A percentile compares a stretch with the other conserved stretches of the same genome.
These are phyloP conservation scores for Volucella zonaria DNA, from an alignment of 2,888 invertebrate genomes.

Conservation along the genomic window DNA sequence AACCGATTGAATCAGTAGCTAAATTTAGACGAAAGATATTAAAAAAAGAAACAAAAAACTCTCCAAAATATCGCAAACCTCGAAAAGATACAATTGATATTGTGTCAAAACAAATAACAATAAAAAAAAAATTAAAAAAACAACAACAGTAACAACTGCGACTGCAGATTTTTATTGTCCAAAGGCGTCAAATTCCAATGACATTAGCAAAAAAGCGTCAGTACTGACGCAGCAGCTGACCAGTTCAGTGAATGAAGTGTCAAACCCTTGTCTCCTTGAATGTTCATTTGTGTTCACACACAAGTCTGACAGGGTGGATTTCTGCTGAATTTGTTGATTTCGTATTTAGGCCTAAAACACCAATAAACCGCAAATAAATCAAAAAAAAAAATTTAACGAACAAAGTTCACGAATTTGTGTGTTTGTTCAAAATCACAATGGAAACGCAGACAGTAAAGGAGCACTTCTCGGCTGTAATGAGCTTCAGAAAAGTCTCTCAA, in stretches of 20 bases:
- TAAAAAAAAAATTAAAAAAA: background rate
- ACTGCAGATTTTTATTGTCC: background rate
- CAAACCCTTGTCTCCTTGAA: background rate
- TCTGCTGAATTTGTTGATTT: constrained; percentile 31
- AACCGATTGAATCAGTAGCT: constrained; percentile 48
- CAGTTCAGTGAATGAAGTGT: background rate
- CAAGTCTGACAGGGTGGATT: background rate
- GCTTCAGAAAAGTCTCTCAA: no score
- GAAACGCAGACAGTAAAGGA: no score
- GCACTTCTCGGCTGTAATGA: no score
- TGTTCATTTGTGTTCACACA: constrained; percentile 7
- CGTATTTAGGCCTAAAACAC: constrained; percentile 33
- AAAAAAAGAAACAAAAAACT: background rate
- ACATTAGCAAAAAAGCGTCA: constrained; percentile 29
- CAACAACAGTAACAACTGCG: background rate
- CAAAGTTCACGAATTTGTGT: constrained; percentile 47
- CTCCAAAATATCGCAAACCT: background rate
- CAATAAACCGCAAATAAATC: constrained; percentile 27
- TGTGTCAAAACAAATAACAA: background rate
- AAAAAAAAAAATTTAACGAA: constrained; percentile 7
- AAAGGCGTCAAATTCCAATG: constrained; percentile 39
- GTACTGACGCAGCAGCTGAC: background rate
- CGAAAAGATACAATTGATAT: no score
- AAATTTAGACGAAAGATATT: constrained; percentile 17
- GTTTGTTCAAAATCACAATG: background rate